Base-by-base conservation (phyloP, 2,888 invertebrate genomes). In the Yponomeuta sedellus region DNA sequence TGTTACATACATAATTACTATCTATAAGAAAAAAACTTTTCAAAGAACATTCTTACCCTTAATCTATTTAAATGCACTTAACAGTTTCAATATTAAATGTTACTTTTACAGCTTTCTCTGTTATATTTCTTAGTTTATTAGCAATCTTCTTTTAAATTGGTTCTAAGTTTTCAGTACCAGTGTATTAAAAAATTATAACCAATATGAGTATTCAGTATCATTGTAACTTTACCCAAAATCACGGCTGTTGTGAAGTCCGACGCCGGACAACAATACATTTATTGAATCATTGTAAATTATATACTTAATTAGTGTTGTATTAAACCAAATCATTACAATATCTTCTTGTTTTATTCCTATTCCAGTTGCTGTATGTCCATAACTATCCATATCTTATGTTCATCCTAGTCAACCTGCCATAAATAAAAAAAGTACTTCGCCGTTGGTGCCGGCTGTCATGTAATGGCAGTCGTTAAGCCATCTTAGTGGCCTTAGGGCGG, bases 241-340 rank as follows among this genome's bases (percentile, higher is more conserved):
- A n/a, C 64, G 78, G 75, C 72, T 71, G 72, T 74, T 64, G 67
- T 67, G 67, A 44, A 57, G 71, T 70, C 70, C 71, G 61, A 67
- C 57, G 66, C 67, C 70, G 70, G 70, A 68, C 71, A 71, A 67
- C 71, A 72, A 75, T 80, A 83, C 79, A 80, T 81, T 82, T 81
- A 84, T 80, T 82, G 81, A 52, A 83, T 83, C 82, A 88, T 86
- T 88, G 89, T 90, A 90, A 88, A 88, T 85, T 89, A 89, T 89
- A 89, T 88, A 88, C 86, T 86, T 89, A 90, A 84, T 88, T 91
- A 91, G 90, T 91, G 90, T 91, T 90, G 88, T 91, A 91, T 89
- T 91, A 91, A 91, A 90, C 84, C 82, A 90, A 89, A 89, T 88
- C 88, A 89, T 89, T 89, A 88, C 88, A 85, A 87, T 86, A 81